These are phyloP conservation scores for Hydra vulgaris DNA, from an alignment of 30 jellyfish, hydroid and myxozoan species.

Conservation along the genomic window DNA sequence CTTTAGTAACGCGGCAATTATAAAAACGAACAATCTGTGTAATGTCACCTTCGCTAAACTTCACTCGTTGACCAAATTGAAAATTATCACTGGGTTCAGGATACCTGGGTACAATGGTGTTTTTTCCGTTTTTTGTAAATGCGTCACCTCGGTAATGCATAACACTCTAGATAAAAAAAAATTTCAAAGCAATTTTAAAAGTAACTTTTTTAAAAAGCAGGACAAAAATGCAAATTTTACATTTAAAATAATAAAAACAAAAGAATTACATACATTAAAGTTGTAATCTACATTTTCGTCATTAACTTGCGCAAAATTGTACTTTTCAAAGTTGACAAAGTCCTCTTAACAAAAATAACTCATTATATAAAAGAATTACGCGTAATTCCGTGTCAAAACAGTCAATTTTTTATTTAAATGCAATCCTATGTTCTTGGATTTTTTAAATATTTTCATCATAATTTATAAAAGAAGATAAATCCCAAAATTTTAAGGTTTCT, in stretches of 20 bases:
- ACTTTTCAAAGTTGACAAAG: conserved; percentile 10
- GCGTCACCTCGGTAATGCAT: conserved; percentile 38
- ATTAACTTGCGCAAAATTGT: not conserved
- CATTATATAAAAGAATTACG: too few relatives aligned
- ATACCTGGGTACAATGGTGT: conserved; percentile 5
- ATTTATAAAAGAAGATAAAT: too few relatives aligned
- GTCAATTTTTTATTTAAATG: too few relatives aligned
- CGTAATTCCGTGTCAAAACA: too few relatives aligned
- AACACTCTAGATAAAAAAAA: conserved; percentile 19
- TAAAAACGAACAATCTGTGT: conserved; percentile 13
- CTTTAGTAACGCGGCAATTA: conserved; percentile 1
- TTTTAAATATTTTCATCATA: too few relatives aligned
- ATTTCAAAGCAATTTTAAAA: too few relatives aligned
- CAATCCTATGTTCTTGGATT: too few relatives aligned
- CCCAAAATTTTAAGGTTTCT: too few relatives aligned
- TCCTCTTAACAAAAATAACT: not conserved
- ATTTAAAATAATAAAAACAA: too few relatives aligned
- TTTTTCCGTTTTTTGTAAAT: conserved; percentile 21
- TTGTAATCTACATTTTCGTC: conserved; percentile 14
- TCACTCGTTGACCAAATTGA: conserved; percentile 18
- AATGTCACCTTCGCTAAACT: conserved; percentile 31
- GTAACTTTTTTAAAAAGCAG: too few relatives aligned
- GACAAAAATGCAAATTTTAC: too few relatives aligned
- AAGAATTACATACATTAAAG: conserved; percentile 10
- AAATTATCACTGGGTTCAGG: conserved; percentile 2